Conservation (phyloP, 2,113 vertebrate species). For the Tyto alba region DNA sequence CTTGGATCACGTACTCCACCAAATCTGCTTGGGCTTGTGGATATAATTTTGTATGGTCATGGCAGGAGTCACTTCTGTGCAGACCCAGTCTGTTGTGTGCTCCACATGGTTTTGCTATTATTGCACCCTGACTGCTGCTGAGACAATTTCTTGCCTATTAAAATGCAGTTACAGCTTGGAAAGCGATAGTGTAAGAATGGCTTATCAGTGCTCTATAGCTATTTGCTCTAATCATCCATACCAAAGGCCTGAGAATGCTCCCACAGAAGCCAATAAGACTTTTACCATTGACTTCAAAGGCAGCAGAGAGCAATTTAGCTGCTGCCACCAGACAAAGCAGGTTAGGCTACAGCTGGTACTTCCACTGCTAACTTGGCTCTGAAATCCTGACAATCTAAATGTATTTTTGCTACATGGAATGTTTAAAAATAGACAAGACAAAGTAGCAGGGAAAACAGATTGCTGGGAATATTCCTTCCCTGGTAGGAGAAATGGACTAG, state of each 20-base stretch:
- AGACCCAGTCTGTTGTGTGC: neutral
- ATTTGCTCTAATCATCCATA: slow-evolving; percentile 42
- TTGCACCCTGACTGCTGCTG: slow-evolving; percentile 55
- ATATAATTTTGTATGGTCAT: neutral
- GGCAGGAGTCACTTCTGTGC: neutral
- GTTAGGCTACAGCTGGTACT: slow-evolving; percentile 62
- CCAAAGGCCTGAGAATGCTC: slow-evolving; percentile 52
- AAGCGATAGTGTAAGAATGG: slow-evolving; percentile 28
- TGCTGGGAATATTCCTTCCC: slow-evolving; percentile 33
- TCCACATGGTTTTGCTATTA: slow-evolving; percentile 35
- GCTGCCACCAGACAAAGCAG: slow-evolving; percentile 61
- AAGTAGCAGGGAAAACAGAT: slow-evolving; percentile 43
- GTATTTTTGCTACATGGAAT: slow-evolving; percentile 36
- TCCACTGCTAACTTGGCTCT: slow-evolving; percentile 53
- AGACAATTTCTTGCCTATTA: slow-evolving; percentile 68
- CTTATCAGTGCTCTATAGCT: slow-evolving; percentile 55
- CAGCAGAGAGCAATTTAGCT: slow-evolving; percentile 55
- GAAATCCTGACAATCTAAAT: slow-evolving; percentile 49
- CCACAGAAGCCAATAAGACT: slow-evolving; percentile 62
- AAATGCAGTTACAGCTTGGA: slow-evolving; percentile 49
- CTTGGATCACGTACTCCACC: neutral
- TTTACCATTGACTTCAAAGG: slow-evolving; percentile 62
- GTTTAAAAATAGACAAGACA: slow-evolving; percentile 61
- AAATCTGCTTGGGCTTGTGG: neutral
- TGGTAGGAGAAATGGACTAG: slow-evolving; percentile 49